Base-by-base conservation (phyloP, 2,888 invertebrate genomes). In the Leptinotarsa peninsularis region DNA sequence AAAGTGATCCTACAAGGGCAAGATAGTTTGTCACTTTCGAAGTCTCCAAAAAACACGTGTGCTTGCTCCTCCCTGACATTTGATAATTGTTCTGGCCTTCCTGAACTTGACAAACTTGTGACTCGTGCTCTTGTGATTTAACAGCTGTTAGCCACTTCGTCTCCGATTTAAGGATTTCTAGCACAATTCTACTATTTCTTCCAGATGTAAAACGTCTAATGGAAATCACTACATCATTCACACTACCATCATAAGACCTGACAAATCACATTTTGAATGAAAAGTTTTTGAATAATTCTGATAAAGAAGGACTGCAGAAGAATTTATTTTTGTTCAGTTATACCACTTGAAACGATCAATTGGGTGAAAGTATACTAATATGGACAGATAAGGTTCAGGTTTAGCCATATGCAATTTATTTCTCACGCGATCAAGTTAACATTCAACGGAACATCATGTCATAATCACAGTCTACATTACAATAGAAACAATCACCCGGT, bases 61-160 rank as follows among this genome's bases (percentile, higher is more conserved):
- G 49, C 18, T 33, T 17, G 49, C 43, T 33, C 70, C 17, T 70
- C 43, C 49, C 21, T 58, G 70, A 56, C 15, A 43, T 58, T 70
- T 18, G 15, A 21, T 60, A 70, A 27, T 33, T 69, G 33, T 18
- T 43, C 18, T 14, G 27, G 18, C 14, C 56, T 70, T 58, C 58
- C 58, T 49, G 49, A 60, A 56, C 27, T 58, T 58, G 21, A 54
- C 33, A 17, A 23, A 23, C 49, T 70, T 58, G 15, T 27, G 70
- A 70, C 70, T 70, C 58, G 70, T 70, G 70, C 70, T 69, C 68
- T 68, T 69, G 15, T 69, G 33, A 56, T 43, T 56, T 70, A 69
- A 49, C 70, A 70, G 70, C 56, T 70, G 69, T 69, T 56, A 15
- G 52, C 50, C 49, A 43, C 56, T 69, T 56, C 15, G 43, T n/a